A percentile compares a stretch with the other conserved stretches of the same genome.
These are phyloP conservation scores for Pteronura brasiliensis DNA, from an alignment of 2,113 vertebrate species.

Conservation along the genomic window DNA sequence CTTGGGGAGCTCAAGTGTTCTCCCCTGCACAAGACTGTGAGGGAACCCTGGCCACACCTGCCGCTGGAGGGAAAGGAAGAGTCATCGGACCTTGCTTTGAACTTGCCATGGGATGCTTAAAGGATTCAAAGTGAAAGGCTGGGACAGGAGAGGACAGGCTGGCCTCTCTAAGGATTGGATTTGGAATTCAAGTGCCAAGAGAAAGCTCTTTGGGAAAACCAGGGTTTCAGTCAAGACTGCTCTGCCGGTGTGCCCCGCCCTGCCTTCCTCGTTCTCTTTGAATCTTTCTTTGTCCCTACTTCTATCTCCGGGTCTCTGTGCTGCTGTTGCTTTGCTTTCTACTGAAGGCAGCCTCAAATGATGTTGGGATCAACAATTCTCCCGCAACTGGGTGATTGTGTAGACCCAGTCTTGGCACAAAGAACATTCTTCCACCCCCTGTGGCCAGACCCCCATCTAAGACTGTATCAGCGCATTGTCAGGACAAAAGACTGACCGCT, in stretches of 20 bases:
- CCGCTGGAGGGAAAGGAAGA: neutral
- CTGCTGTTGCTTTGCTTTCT: neutral
- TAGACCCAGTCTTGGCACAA: neutral
- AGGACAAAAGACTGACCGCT: neutral
- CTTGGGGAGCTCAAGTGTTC: neutral
- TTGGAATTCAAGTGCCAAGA: neutral
- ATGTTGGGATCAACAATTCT: neutral
- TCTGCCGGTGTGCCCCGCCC: accelerated
- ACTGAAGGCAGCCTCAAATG: neutral
- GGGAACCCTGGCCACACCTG: neutral
- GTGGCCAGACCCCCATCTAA: too few relatives aligned
- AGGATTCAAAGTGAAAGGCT: neutral
- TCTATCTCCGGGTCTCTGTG: neutral
- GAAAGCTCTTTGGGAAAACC: neutral
- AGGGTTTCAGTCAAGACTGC: neutral
- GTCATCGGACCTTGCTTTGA: neutral
- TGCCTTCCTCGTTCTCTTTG: neutral
- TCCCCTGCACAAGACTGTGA: neutral
- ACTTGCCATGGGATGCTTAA: neutral
- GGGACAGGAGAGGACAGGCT: neutral
- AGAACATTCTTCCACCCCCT: neutral
- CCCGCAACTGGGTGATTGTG: neutral
- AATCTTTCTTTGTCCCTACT: neutral
- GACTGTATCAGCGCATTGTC: accelerated
- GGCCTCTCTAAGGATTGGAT: neutral